These are phyloP conservation scores for Zaprionus africanus DNA, from an alignment of 1,140 invertebrate genomes.

Conservation along the genomic window DNA sequence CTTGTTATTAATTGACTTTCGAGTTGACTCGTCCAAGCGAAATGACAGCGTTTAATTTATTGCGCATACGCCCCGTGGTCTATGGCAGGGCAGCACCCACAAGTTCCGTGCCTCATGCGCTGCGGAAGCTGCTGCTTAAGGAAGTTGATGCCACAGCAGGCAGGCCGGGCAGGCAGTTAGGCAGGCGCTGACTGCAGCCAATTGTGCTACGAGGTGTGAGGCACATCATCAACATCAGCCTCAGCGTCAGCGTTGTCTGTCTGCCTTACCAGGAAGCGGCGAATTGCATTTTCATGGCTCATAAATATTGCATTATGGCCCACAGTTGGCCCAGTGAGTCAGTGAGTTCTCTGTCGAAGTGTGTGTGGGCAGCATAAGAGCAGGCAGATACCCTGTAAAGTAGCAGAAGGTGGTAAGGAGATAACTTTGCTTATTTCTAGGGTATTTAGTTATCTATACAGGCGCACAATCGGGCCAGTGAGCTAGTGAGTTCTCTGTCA, in stretches of 20 bases:
- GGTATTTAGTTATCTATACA: neutral
- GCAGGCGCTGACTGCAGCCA: neutral
- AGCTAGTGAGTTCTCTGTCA: neutral
- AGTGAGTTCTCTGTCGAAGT: conserved; percentile 14
- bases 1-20: conserved; percentile 81
- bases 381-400: conserved; percentile 15
- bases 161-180: conserved; percentile 3
- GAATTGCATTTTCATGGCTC: conserved; percentile 73
- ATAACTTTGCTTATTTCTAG: neutral
- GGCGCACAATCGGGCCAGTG: too few species aligned
- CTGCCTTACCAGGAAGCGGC: conserved; percentile 34
- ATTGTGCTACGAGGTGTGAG: conserved; percentile 35
- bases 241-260: neutral
- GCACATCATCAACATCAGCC: neutral
- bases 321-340: conserved; percentile 22
- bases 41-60: conserved; percentile 78
- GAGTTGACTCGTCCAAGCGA: conserved; percentile 73
- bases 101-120: conserved; percentile 34
- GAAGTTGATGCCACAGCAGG: conserved; percentile 46
- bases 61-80: conserved; percentile 72
- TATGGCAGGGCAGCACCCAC: conserved; percentile 50
- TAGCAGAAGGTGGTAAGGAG: neutral
- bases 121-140: conserved; percentile 67
- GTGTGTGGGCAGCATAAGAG: neutral
- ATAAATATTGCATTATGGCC: conserved; percentile 63